phyloP scores from a whole-genome alignment of 2,888 invertebrate species.

The Oligia latruncula region DNA sequence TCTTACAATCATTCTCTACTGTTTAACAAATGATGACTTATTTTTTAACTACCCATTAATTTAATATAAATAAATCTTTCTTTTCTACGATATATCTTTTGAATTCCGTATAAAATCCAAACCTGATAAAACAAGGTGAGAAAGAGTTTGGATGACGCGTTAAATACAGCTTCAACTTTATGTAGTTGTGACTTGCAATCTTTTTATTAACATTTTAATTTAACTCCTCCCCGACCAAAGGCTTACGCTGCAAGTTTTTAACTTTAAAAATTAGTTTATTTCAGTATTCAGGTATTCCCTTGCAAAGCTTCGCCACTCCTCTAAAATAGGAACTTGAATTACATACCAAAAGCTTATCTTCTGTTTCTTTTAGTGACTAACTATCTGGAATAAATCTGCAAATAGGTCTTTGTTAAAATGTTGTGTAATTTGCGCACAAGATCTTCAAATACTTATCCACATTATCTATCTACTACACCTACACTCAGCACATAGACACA shows the following conservation, averaged over 20 bases:
- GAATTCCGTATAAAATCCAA: slow-evolving; percentile 71
- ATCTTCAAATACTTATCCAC: slow-evolving; percentile 42
- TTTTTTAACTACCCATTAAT: slow-evolving; percentile 78
- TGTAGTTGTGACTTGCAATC: slow-evolving; percentile 66
- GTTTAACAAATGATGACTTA: slow-evolving; percentile 76
- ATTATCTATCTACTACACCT: slow-evolving; percentile 18
- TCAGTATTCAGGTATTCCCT: slow-evolving; percentile 68
- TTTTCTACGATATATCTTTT: slow-evolving; percentile 76
- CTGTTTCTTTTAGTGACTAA: slow-evolving; percentile 74
- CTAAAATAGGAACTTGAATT: slow-evolving; percentile 64
- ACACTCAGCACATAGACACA: slow-evolving; percentile 8
- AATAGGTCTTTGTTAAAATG: slow-evolving; percentile 35
- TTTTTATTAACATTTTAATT: slow-evolving; percentile 66
- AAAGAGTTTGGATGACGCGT: slow-evolving; percentile 77
- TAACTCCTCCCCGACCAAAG: slow-evolving; percentile 62
- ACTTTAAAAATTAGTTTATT: slow-evolving; percentile 66
- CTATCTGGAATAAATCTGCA: slow-evolving; percentile 64
- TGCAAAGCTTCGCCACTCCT: slow-evolving; percentile 78
- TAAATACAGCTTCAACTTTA: slow-evolving; percentile 75
- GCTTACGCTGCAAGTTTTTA: slow-evolving; percentile 71
- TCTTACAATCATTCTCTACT: slow-evolving; percentile 72
- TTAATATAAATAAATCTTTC: slow-evolving; percentile 80
- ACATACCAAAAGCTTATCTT: slow-evolving; percentile 66
- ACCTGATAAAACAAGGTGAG: slow-evolving; percentile 81
- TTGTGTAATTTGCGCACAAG: slow-evolving; percentile 33